Evolutionary conservation across 2,797 vertebrate genomes (phyloP).

Genomic region (Sebastes vulpes): DNA sequence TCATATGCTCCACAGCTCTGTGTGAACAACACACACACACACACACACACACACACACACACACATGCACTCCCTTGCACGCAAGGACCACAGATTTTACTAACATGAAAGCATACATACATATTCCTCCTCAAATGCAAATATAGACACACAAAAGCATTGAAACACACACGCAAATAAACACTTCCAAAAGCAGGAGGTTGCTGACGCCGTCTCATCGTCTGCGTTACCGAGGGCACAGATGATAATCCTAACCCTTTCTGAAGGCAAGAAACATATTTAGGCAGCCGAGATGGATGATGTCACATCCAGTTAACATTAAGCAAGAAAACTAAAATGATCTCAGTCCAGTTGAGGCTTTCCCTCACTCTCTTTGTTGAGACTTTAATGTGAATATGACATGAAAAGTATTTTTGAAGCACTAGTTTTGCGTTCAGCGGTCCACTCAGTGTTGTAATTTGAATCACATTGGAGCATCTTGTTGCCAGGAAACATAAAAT

Average conservation of each 20-base stretch:
- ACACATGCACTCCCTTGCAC: background rate
- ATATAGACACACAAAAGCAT: background rate
- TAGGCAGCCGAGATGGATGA: constrained; percentile 36
- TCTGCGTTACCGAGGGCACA: constrained; percentile 24
- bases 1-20: constrained; percentile 47
- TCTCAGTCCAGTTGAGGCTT: background rate
- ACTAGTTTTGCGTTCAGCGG: background rate
- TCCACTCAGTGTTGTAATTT: background rate
- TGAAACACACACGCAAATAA: background rate
- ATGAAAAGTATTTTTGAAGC: background rate
- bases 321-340: constrained; percentile 11
- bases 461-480: background rate
- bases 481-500: background rate
- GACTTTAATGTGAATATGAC: background rate
- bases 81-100: background rate
- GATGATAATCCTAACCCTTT: constrained; percentile 27
- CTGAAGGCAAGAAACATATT: constrained; percentile 47
- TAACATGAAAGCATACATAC: constrained; percentile 7
- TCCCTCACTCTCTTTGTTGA: background rate
- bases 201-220: constrained; percentile 19
- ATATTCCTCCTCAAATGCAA: constrained; percentile 24
- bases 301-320: constrained; percentile 27
- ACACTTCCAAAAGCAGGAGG: constrained; percentile 4
- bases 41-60: background rate
- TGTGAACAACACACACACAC: background rate